Evolutionary conservation across 2,113 vertebrate genomes (phyloP).

Genomic region (Xenus cinereus): DNA sequence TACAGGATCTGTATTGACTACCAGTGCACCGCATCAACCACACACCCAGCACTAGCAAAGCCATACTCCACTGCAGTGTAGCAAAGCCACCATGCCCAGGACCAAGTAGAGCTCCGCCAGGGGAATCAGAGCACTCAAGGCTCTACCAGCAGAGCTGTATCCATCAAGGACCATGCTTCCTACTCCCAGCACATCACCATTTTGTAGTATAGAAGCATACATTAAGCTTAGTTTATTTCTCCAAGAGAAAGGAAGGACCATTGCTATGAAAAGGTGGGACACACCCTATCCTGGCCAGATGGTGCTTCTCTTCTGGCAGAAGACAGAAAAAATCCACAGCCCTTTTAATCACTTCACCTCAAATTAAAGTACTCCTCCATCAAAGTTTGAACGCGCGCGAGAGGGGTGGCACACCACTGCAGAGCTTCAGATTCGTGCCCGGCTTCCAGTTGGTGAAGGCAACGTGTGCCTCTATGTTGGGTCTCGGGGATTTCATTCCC

Average conservation of each 20-base stretch:
- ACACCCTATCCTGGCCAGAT: background rate
- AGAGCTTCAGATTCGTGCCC: background rate
- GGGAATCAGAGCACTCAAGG: background rate
- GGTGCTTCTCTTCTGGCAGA: background rate
- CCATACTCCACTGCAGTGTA: background rate
- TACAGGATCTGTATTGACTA: background rate
- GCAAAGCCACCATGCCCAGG: background rate
- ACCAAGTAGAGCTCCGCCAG: background rate
- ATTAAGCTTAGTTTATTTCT: background rate
- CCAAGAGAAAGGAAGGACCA: background rate
- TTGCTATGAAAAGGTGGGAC: background rate
- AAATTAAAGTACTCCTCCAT: background rate
- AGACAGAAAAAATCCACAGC: background rate
- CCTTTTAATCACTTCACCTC: background rate
- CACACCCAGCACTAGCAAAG: background rate
- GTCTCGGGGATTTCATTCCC: background rate
- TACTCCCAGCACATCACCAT: background rate
- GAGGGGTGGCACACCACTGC: background rate
- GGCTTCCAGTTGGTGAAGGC: background rate
- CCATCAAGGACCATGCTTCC: background rate
- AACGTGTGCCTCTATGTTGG: background rate
- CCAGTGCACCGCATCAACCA: rapidly evolving
- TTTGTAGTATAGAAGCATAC: background rate
- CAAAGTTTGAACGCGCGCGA: background rate
- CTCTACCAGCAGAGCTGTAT: background rate